These are phyloP conservation scores for Cnemophilus loriae DNA, from an alignment of 2,113 vertebrate genomes.

Conservation along the genomic window DNA sequence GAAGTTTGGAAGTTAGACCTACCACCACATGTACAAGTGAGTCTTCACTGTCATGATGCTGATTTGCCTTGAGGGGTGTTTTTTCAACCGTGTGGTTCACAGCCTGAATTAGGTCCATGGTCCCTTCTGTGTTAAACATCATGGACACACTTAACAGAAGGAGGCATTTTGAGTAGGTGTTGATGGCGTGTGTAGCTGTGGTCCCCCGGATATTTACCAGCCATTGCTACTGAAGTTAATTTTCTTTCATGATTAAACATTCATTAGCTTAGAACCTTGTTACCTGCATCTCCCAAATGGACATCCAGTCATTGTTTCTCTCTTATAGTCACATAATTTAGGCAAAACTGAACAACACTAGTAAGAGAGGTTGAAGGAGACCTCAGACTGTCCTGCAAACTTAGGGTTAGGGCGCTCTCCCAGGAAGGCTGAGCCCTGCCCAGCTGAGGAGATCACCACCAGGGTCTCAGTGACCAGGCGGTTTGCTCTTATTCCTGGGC, in stretches of 20 bases:
- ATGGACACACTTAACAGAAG: background rate
- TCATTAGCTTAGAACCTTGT: background rate
- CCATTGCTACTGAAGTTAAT: background rate
- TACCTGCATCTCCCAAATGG: background rate
- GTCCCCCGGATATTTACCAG: background rate
- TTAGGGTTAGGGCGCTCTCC: background rate
- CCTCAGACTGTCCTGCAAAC: background rate
- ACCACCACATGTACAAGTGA: too few relatives aligned
- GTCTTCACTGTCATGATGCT: background rate
- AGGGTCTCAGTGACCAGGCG: background rate
- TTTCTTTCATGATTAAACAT: background rate
- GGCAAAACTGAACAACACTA: background rate
- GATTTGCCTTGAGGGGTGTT: background rate
- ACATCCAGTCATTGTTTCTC: background rate
- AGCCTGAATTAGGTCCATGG: background rate
- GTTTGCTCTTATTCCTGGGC: background rate
- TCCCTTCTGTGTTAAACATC: background rate
- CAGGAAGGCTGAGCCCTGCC: background rate
- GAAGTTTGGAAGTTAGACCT: background rate
- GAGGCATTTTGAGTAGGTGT: background rate
- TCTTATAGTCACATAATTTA: background rate
- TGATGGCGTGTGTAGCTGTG: background rate
- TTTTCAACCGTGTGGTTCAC: background rate
- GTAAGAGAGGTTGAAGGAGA: background rate
- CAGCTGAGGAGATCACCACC: background rate